A percentile compares a stretch with the other conserved stretches of the same genome.
These are phyloP conservation scores for Eupelmus urozonus DNA, from an alignment of 2,888 invertebrate species.

Conservation along the genomic window DNA sequence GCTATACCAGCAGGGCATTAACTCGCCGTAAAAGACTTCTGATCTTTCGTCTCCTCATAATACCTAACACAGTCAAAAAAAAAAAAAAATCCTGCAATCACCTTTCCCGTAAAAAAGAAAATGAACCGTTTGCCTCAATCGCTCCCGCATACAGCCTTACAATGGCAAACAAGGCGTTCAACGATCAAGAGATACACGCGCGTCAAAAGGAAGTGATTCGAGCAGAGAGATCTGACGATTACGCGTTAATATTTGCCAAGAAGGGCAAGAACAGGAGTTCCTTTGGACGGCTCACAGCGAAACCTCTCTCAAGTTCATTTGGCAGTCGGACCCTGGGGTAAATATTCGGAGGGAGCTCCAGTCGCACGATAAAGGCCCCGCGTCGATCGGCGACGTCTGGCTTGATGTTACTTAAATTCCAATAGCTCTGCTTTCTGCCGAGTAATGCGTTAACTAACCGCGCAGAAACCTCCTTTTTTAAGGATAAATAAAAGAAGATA, in stretches of 20 bases:
- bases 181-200: not conserved
- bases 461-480: too few relatives aligned
- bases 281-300: not conserved
- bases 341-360: not conserved
- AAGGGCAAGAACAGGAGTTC: constrained; percentile 1
- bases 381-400: too few relatives aligned
- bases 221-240: not conserved
- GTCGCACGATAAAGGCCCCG: too few relatives aligned
- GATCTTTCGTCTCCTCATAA: too few relatives aligned
- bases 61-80: too few relatives aligned
- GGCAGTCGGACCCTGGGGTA: constrained; percentile 21
- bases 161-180: not conserved
- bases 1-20: too few relatives aligned
- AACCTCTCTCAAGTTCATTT: constrained; percentile 60
- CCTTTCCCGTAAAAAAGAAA: not conserved
- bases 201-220: not conserved
- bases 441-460: too few relatives aligned
- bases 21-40: too few relatives aligned
- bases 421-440: too few relatives aligned
- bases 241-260: constrained; percentile 60
- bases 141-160: too few relatives aligned
- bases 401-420: too few relatives aligned
- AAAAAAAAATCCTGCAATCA: not conserved
- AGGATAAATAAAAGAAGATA: too few relatives aligned
- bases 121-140: not conserved